Evolutionary conservation across 2,113 vertebrate species (phyloP), one percentile per base, ranked within the genome.

Genomic region (Microtus richardsoni): DNA sequence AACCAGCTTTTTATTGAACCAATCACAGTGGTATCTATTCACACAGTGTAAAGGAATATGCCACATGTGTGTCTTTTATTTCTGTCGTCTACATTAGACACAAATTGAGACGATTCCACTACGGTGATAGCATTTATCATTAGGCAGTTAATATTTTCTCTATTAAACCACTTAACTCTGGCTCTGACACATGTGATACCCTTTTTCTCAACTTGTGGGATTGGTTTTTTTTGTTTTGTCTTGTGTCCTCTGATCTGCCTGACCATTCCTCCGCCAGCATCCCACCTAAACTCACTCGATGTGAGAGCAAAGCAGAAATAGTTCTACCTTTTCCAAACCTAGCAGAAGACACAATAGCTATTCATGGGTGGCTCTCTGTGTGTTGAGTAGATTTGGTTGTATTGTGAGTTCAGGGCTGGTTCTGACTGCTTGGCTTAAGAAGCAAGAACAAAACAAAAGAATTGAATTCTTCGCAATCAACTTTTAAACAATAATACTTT

Each of bases 41-140:
- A 58, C 19, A 21, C 19, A 58, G 58, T 58, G 58, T 58, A 58
- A 58, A 21, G 58, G 58, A 58, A 58, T 21, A 58, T 58, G 19
- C 58, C 58, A 58, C 58, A 58, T 47, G 14, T n/a, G 10, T 70
- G 5, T n/a, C 21, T 70, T 28, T 47, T 16, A 33, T 44, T 60
- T 74, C 64, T 91, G n/a, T 79, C 73, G 87, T 94, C 84, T 39
- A 92, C 47, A 85, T 79, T 95, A 96, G 84, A 83, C 41, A 91
- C 91, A 93, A 74, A 16, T 89, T 95, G 71, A n/a, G 44, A 77
- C 85, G 75, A 92, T 85, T 95, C 26, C 30, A 44, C 28, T 88
- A 49, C 66, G 88, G 36, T 14, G 85, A 7, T 44, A 86, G 41
- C 33, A 88, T 30, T 93, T 97, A 41, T 95, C 70, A 95, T 49